Conservation (phyloP, 1,140 invertebrate genomes). For the Lordiphosa stackelbergi region DNA sequence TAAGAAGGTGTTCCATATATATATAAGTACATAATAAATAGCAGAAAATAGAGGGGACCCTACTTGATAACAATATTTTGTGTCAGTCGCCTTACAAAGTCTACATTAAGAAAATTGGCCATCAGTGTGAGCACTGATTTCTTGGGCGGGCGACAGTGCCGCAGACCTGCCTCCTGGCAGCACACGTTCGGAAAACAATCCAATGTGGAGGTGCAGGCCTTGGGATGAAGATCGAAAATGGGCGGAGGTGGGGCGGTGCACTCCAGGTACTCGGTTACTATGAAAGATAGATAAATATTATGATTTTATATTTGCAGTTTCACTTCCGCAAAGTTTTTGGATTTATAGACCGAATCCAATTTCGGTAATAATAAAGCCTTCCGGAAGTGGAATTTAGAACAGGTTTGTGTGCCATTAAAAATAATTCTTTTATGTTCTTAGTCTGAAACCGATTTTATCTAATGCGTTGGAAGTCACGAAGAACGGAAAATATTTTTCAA, state of each 20-base stretch:
- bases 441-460: too few species aligned
- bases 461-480: too few species aligned
- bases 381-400: too few species aligned
- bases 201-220: slow-evolving; percentile 81
- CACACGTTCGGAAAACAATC: slow-evolving; percentile 87
- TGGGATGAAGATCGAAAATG: slow-evolving; percentile 82
- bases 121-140: slow-evolving; percentile 82
- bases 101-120: slow-evolving; percentile 79
- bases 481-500: too few species aligned
- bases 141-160: slow-evolving; percentile 83
- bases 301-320: too few species aligned
- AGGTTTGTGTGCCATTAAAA: too few species aligned
- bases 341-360: too few species aligned
- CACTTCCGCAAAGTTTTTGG: too few species aligned
- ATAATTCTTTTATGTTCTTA: too few species aligned
- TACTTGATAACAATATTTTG: slow-evolving; percentile 76
- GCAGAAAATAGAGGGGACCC: slow-evolving; percentile 11
- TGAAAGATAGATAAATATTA: slow-evolving; percentile 21
- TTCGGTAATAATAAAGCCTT: too few species aligned
- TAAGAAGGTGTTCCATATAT: slow-evolving; percentile 6
- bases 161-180: slow-evolving; percentile 84
- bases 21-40: slow-evolving; percentile 10
- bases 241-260: slow-evolving; percentile 83
- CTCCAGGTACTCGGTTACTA: slow-evolving; percentile 82
- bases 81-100: slow-evolving; percentile 70